Evolutionary conservation across 2,113 vertebrate species (phyloP).

Genomic region (Aspidoscelis tigris): DNA sequence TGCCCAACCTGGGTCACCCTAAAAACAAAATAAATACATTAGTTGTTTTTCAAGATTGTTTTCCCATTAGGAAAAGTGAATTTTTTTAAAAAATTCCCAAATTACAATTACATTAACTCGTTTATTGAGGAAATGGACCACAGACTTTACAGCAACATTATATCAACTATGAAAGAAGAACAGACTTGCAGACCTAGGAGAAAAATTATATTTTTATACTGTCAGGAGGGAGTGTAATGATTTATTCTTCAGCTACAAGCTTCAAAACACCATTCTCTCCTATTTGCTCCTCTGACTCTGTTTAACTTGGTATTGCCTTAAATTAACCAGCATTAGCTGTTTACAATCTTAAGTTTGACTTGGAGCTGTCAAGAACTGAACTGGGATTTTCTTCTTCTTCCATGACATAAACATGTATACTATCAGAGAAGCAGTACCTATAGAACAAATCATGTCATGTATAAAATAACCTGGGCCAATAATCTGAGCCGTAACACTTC

Average conservation of each 20-base stretch:
- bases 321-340: background rate
- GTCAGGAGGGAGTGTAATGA: too few species aligned
- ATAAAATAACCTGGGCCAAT: background rate
- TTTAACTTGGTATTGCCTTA: background rate
- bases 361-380: background rate
- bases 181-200: background rate
- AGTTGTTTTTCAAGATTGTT: background rate
- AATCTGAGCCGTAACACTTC: too few species aligned
- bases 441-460: background rate
- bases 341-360: background rate
- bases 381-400: background rate
- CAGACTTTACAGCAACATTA: background rate
- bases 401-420: background rate
- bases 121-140: background rate
- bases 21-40: slow-evolving; percentile 39
- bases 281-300: background rate
- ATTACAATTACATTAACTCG: background rate
- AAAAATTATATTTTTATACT: background rate
- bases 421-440: background rate
- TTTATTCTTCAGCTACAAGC: background rate
- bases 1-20: slow-evolving; percentile 96
- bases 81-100: too few species aligned
- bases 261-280: background rate
- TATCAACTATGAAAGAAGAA: background rate
- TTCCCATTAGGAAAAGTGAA: background rate